Conservation (phyloP, 1,140 invertebrate genomes). For the Batillaria attramentaria region DNA sequence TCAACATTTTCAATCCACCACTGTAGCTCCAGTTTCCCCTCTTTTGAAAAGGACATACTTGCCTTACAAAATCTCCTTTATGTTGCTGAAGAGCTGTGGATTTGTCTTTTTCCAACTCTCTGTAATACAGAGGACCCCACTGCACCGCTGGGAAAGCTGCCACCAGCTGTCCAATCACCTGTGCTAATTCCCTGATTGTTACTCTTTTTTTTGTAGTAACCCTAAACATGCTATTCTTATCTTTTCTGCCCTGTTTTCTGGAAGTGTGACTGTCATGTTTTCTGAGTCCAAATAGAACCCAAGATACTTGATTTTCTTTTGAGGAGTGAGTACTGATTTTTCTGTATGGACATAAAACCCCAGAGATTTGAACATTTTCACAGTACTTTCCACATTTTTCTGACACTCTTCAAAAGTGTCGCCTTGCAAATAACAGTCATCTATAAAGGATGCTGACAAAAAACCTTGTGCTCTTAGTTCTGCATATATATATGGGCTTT, state of each 20-base stretch:
- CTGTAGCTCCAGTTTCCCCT: background rate
- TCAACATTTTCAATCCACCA: constrained; percentile 1
- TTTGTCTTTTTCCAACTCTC: background rate
- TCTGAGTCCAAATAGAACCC: background rate
- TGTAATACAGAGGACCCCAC: background rate
- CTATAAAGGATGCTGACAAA: constrained; percentile 32
- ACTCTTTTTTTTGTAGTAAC: background rate
- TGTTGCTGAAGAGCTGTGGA: background rate
- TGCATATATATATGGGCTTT: constrained; percentile 44
- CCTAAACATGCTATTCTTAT: background rate
- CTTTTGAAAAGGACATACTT: background rate
- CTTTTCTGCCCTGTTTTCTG: background rate
- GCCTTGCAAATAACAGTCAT: constrained; percentile 32
- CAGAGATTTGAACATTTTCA: constrained; percentile 22
- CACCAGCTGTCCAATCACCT: background rate
- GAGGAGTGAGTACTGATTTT: background rate
- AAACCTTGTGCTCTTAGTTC: constrained; percentile 36
- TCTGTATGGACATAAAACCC: constrained; percentile 43
- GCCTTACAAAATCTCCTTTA: background rate
- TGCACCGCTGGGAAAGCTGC: background rate
- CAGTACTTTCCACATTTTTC: constrained; percentile 38
- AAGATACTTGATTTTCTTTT: background rate
- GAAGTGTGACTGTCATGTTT: background rate
- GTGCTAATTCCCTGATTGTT: background rate
- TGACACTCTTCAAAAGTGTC: constrained; percentile 29